Conservation (phyloP, 2,888 invertebrate species). For the Watsonalla binaria region DNA sequence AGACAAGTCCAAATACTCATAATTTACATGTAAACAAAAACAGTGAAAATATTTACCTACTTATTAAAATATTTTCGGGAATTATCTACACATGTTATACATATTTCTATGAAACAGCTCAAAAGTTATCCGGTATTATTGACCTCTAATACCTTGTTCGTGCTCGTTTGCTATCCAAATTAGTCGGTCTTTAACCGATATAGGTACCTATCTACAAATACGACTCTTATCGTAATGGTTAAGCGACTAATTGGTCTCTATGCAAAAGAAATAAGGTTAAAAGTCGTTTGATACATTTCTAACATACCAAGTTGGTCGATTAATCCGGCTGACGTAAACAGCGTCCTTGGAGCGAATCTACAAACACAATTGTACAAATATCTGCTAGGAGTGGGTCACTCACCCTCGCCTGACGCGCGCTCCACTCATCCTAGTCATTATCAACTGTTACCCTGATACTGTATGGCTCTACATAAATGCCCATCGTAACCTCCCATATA, state of each 20-base stretch:
- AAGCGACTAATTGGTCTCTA: constrained; percentile 24
- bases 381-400: constrained; percentile 55
- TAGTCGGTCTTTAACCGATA: constrained; percentile 7
- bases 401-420: constrained; percentile 41
- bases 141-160: constrained; percentile 29
- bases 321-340: constrained; percentile 60
- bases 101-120: constrained; percentile 11
- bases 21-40: too few relatives aligned
- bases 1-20: too few relatives aligned
- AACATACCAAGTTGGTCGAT: constrained; percentile 36
- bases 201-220: constrained; percentile 7
- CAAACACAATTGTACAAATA: constrained; percentile 71
- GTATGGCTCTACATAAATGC: background rate
- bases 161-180: constrained; percentile 4
- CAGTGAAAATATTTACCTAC: too few relatives aligned
- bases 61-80: too few relatives aligned
- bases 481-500: background rate
- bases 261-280: constrained; percentile 31
- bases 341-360: constrained; percentile 67
- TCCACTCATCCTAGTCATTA: constrained; percentile 11
- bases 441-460: background rate
- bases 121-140: constrained; percentile 35
- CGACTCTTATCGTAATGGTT: constrained; percentile 8
- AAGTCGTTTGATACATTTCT: constrained; percentile 25
- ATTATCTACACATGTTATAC: background rate